These are phyloP conservation scores for Yponomeuta plumbellus DNA, from an alignment of 2,888 invertebrate species.

Conservation along the genomic window DNA sequence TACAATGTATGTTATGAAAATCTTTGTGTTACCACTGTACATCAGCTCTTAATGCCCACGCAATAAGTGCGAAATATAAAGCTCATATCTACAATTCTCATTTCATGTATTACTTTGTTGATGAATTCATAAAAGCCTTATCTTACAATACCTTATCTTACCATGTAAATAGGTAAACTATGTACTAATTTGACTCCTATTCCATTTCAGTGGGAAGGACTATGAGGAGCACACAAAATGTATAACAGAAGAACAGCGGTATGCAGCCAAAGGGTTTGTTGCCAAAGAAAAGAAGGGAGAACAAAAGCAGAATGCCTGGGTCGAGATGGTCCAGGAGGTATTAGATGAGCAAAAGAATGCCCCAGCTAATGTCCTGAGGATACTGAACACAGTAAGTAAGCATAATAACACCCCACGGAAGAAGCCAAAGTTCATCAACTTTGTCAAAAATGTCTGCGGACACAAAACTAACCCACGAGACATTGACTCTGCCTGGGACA, in stretches of 20 bases:
- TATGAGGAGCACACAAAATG: slow-evolving; percentile 90
- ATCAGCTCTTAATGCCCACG: too few species aligned
- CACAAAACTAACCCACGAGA: slow-evolving; percentile 73
- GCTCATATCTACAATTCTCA: too few species aligned
- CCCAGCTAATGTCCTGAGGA: slow-evolving; percentile 72
- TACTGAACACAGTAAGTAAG: slow-evolving; percentile 81
- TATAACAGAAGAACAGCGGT: slow-evolving; percentile 90
- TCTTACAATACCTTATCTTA: too few species aligned
- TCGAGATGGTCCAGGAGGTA: slow-evolving; percentile 81
- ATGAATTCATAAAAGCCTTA: too few species aligned
- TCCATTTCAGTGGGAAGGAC: slow-evolving; percentile 80
- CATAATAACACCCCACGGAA: slow-evolving; percentile 91
- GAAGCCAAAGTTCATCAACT: slow-evolving; percentile 88
- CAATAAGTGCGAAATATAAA: too few species aligned
- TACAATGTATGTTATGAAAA: too few species aligned
- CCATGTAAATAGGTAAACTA: too few species aligned
- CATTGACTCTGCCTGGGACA: slow-evolving; percentile 82
- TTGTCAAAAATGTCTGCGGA: slow-evolving; percentile 80
- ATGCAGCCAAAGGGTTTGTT: slow-evolving; percentile 88
- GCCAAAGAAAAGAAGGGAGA: slow-evolving; percentile 89
- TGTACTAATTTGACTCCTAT: too few species aligned
- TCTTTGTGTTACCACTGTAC: too few species aligned
- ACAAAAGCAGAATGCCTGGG: slow-evolving; percentile 90
- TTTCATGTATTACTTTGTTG: too few species aligned
- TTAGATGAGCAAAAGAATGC: slow-evolving; percentile 75